Conservation (phyloP, 2,797 vertebrate species). For the Notamacropus eugenii region DNA sequence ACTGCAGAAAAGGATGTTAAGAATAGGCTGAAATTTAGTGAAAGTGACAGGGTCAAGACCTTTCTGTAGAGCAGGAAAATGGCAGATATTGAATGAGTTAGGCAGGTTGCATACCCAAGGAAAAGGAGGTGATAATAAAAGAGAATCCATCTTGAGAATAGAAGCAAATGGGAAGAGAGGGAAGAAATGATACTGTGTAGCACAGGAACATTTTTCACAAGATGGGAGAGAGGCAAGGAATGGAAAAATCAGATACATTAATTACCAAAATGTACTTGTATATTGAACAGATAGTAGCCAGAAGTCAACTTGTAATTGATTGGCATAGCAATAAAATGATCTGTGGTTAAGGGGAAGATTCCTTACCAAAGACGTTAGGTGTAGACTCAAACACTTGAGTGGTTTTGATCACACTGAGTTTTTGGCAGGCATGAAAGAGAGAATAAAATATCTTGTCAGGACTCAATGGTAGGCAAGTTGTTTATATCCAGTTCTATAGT, state of each 20-base stretch:
- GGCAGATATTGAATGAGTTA: slow-evolving; percentile 23
- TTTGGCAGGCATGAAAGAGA: neutral
- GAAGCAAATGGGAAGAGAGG: slow-evolving; percentile 47
- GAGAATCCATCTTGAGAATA: slow-evolving; percentile 21
- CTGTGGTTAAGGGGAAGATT: neutral
- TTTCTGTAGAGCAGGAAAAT: slow-evolving; percentile 26
- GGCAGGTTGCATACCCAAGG: slow-evolving; percentile 11
- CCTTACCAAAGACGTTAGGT: neutral
- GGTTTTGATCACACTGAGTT: neutral
- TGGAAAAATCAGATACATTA: slow-evolving; percentile 21
- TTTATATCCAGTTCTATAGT: neutral
- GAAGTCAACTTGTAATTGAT: neutral
- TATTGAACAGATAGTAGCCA: rapidly evolving
- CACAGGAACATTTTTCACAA: neutral
- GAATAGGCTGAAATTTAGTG: neutral
- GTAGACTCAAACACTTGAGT: neutral
- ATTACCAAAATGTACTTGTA: neutral
- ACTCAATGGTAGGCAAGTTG: rapidly evolving
- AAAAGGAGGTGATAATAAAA: neutral
- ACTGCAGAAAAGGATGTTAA: neutral
- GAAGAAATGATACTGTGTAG: slow-evolving; percentile 50
- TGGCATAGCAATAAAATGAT: rapidly evolving
- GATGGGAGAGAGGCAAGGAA: neutral
- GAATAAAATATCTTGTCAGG: neutral
- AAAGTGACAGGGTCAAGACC: neutral